Evolutionary conservation across 92 coral and sea anemone species (phyloP), one percentile per base, ranked within the genome.

Genomic region (Porites divaricata): DNA sequence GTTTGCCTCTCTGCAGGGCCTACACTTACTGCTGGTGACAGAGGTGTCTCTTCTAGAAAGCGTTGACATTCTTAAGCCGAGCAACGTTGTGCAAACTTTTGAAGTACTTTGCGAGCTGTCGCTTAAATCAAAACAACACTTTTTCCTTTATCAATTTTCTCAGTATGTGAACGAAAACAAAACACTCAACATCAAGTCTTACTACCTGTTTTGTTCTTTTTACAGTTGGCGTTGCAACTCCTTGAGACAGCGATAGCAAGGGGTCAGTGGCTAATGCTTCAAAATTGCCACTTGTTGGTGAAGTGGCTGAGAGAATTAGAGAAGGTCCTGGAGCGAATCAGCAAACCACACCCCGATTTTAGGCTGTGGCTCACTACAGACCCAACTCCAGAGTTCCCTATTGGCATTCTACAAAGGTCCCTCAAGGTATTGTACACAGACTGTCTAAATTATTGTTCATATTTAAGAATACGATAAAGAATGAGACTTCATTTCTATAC

Each of bases 251-350:
- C 99, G 86, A 89, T 97, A 50, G 95, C 99, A 25, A 96, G 99
- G 73, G 99, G 99, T 68, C 98, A 95, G 91, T 97, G 99, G 99
- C 79, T 97, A 80, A 97, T 97, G 99, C 88, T 97, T 67, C 99
- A 97, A 81, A 97, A 97, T 85, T 97, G 99, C 91, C 99, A 97
- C 79, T 84, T 97, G 79, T 72, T 97, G 76, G 99, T 97, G 35
- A 95, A 93, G 73, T 97, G 99, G 99, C 79, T 97, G 53, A 80
- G 99, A 54, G 98, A 95, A 61, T 89, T 97, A 62, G 99, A 97
- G 88, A 97, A 97, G 83, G 98, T 93, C 67, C 89, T 97, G 79
- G 99, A 97, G 75, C 86, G 99, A 35, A 97, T 97, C 89, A 91
- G 93, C 72, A 97, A 97, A 72, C 99, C 99, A 28, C 99, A 97